phyloP scores from a whole-genome alignment of 2,888 invertebrate species.

The Aspidiotus destructor region DNA sequence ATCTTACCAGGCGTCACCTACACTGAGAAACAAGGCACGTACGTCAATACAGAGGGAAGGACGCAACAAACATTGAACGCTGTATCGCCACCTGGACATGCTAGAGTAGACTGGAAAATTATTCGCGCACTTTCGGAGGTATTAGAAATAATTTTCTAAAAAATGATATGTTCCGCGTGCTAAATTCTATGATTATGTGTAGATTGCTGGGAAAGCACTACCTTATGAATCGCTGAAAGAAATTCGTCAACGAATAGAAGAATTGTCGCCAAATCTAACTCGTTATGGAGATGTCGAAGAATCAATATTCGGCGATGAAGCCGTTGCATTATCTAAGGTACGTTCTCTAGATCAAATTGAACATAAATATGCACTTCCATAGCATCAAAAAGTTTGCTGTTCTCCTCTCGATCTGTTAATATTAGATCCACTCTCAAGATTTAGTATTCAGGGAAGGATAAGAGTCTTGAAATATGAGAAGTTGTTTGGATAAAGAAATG shows the following conservation, averaged over 20 bases:
- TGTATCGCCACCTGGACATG: slow-evolving; percentile 82
- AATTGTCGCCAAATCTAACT: slow-evolving; percentile 81
- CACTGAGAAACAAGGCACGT: slow-evolving; percentile 96
- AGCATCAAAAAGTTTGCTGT: too few species aligned
- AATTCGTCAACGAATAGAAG: slow-evolving; percentile 66
- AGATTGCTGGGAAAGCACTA: slow-evolving; percentile 56
- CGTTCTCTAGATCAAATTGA: slow-evolving; percentile 29
- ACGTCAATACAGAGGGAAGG: slow-evolving; percentile 95
- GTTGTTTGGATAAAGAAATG: too few species aligned
- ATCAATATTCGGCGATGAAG: slow-evolving; percentile 74
- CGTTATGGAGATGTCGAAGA: slow-evolving; percentile 73
- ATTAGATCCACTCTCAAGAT: too few species aligned
- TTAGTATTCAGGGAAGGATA: too few species aligned
- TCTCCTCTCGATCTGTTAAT: too few species aligned
- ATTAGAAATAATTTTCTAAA: slow-evolving; percentile 20
- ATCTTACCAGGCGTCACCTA: slow-evolving; percentile 94
- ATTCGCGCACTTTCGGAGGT: slow-evolving; percentile 93
- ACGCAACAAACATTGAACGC: slow-evolving; percentile 82
- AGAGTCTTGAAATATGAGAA: too few species aligned
- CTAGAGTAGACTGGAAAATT: slow-evolving; percentile 88
- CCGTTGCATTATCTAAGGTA: slow-evolving; percentile 61
- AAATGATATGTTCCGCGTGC: too few species aligned
- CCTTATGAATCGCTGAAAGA: slow-evolving; percentile 82
- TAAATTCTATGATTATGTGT: slow-evolving; percentile 24
- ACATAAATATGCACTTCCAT: too few species aligned